phyloP scores from a whole-genome alignment of 2,113 vertebrate genomes.

The Labeo rohita region DNA sequence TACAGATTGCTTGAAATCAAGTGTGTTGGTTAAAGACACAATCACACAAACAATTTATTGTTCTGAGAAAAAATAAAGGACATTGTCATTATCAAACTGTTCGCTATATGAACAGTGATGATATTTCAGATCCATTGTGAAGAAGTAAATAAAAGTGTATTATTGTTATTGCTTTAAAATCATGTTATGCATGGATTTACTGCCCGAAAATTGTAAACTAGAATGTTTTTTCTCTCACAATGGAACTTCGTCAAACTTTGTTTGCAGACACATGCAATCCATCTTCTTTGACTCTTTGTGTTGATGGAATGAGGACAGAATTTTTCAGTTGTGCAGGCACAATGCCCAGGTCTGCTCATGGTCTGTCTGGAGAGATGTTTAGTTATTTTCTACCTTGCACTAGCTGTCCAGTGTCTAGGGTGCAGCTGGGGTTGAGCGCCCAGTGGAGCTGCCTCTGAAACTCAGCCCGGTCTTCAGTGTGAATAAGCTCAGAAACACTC shows the following conservation, averaged over 20 bases:
- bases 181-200: not conserved
- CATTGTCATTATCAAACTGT: not conserved
- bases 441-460: conserved; percentile 86
- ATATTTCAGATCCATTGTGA: not conserved
- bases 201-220: not conserved
- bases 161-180: not conserved
- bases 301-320: not conserved
- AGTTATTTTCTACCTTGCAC: conserved; percentile 66
- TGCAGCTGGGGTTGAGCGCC: conserved; percentile 75
- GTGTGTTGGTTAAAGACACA: no score
- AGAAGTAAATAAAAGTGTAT: not conserved
- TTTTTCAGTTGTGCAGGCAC: not conserved
- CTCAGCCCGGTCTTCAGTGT: conserved; percentile 84
- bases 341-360: not conserved
- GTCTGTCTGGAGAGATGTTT: not conserved
- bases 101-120: not conserved
- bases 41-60: no score
- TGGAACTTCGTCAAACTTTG: not conserved
- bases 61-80: no score
- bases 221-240: not conserved
- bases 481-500: conserved; percentile 85
- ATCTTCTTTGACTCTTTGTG: not conserved
- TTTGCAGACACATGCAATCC: not conserved
- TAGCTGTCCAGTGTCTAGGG: conserved; percentile 68
- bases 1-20: no score